A percentile compares a stretch with the other conserved stretches of the same genome.
Evolutionary conservation across 1,140 invertebrate species (phyloP).

Genomic region (Bradysia coprophila): DNA sequence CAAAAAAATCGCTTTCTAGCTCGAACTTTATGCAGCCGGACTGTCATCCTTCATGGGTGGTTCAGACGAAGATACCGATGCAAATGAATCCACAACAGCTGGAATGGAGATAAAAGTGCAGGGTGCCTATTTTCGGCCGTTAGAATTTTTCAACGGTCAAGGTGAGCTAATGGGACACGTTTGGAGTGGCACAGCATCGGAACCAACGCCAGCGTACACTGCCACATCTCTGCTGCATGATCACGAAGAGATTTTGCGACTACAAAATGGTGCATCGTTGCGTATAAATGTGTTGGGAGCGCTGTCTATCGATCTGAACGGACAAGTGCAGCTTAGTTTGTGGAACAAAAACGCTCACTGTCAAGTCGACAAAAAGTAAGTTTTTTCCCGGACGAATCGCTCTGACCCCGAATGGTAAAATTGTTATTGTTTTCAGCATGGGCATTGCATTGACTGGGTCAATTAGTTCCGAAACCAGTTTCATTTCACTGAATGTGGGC

Average conservation of each 20-base stretch:
- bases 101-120: constrained; percentile 70
- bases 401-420: background rate
- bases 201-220: constrained; percentile 65
- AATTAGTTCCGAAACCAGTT: constrained; percentile 42
- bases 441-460: constrained; percentile 47
- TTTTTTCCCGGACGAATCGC: background rate
- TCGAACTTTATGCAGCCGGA: constrained; percentile 67
- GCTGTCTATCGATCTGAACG: constrained; percentile 65
- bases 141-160: constrained; percentile 70
- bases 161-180: constrained; percentile 77
- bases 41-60: constrained; percentile 40
- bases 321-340: constrained; percentile 64
- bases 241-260: constrained; percentile 42
- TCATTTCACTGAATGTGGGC: constrained; percentile 47
- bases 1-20: constrained; percentile 27
- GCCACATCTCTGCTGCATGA: constrained; percentile 55
- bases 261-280: constrained; percentile 55
- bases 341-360: constrained; percentile 78
- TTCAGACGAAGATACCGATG: constrained; percentile 22
- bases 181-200: constrained; percentile 67
- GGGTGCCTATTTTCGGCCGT: constrained; percentile 59
- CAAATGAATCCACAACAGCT: constrained; percentile 43
- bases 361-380: constrained; percentile 54
- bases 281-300: constrained; percentile 50
- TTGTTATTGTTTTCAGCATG: constrained; percentile 31